A percentile compares a stretch with the other conserved stretches of the same genome.
Conservation (phyloP, 2,113 vertebrate species). For the Malurus cyaneus region DNA sequence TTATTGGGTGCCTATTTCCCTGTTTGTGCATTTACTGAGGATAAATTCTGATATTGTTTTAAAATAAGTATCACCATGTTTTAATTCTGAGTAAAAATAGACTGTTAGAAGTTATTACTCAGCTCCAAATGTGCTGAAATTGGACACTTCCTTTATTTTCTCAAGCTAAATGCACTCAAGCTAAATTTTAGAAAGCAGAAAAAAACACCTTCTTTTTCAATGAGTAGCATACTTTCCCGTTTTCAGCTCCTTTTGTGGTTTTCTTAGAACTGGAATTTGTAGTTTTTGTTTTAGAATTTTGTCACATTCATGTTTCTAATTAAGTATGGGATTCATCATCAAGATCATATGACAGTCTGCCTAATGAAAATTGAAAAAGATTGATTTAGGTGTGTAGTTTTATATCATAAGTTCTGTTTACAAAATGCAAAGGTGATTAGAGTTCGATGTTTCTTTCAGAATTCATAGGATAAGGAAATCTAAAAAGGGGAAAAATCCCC, state of each 20-base stretch:
- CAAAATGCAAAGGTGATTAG: not conserved
- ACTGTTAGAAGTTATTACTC: not conserved
- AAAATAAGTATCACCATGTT: not conserved
- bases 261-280: not conserved
- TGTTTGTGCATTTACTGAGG: not conserved
- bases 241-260: not conserved
- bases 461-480: not conserved
- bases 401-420: not conserved
- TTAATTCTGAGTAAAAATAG: not conserved
- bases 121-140: not conserved
- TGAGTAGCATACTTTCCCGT: not conserved
- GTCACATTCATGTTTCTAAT: not conserved
- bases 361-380: not conserved
- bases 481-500: too few relatives aligned
- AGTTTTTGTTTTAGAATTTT: not conserved
- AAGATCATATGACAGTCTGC: not conserved
- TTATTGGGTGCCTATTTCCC: not conserved
- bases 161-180: not conserved
- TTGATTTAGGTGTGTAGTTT: not conserved
- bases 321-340: not conserved
- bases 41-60: not conserved
- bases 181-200: not conserved
- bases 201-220: fast-evolving
- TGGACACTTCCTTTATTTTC: not conserved
- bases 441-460: not conserved